These are phyloP conservation scores for Daboia siamensis DNA, from an alignment of 2,113 vertebrate genomes.

Conservation along the genomic window DNA sequence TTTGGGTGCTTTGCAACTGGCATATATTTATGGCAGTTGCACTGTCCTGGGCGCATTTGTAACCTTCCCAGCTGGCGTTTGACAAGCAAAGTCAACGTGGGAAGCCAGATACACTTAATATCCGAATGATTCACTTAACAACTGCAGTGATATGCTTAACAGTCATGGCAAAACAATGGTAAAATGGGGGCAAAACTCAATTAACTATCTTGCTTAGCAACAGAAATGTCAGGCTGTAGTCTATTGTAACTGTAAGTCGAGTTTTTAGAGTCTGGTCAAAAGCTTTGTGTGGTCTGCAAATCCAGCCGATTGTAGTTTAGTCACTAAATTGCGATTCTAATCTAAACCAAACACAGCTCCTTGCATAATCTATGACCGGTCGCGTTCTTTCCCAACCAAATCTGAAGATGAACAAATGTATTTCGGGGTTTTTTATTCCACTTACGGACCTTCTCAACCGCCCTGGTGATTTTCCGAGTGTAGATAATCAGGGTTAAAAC, in stretches of 20 bases:
- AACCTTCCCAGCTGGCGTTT: too few species aligned
- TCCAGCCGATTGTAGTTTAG: not conserved
- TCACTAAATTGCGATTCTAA: not conserved
- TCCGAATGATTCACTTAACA: not conserved
- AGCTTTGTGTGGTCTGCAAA: not conserved
- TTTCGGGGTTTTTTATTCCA: not conserved
- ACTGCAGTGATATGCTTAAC: not conserved
- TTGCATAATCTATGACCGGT: not conserved
- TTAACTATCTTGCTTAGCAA: not conserved
- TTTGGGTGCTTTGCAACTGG: not conserved
- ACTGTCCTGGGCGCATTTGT: not conserved
- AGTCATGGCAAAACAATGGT: not conserved
- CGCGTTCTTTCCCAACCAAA: not conserved
- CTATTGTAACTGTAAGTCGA: not conserved
- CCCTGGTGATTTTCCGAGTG: not conserved
- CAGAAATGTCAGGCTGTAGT: not conserved
- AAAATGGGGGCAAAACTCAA: not conserved
- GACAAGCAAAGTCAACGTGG: not conserved
- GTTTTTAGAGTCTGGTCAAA: not conserved
- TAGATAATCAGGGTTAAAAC: not conserved
- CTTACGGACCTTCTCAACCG: not conserved
- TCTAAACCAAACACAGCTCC: not conserved
- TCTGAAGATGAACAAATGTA: not conserved
- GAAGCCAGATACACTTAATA: not conserved
- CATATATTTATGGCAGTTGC: not conserved